Conservation (phyloP, 2,113 vertebrate genomes). For the Heteronetta atricapilla region DNA sequence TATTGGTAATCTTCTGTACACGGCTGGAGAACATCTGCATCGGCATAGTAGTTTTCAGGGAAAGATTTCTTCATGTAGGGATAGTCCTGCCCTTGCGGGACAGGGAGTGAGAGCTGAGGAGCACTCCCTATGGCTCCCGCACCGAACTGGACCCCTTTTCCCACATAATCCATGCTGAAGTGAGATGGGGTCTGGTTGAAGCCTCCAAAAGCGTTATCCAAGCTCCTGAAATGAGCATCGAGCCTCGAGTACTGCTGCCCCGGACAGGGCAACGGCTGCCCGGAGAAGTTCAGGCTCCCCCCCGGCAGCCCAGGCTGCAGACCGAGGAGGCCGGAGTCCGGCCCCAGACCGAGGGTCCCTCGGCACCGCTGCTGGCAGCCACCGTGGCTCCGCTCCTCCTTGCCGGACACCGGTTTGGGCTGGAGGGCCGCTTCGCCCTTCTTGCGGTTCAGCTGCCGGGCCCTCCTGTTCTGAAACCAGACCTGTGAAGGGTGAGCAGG, state of each 20-base stretch:
- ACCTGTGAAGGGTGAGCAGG: slow-evolving; percentile 26
- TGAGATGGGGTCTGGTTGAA: background rate
- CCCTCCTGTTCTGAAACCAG: slow-evolving; percentile 72
- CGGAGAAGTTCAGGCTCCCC: background rate
- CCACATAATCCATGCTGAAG: background rate
- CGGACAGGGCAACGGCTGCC: background rate
- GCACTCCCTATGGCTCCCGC: background rate
- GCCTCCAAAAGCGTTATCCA: background rate
- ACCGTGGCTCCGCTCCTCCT: background rate
- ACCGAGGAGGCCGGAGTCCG: background rate
- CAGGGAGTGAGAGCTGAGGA: background rate
- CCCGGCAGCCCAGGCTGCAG: background rate
- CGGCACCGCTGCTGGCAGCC: background rate
- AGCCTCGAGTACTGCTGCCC: background rate
- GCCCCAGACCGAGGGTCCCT: background rate
- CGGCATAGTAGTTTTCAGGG: slow-evolving; percentile 1
- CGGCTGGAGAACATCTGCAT: background rate
- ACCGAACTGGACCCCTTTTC: background rate
- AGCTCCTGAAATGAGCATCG: background rate
- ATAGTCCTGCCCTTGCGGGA: background rate
- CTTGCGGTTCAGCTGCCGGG: slow-evolving; percentile 56
- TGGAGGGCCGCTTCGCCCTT: background rate
- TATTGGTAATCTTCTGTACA: background rate
- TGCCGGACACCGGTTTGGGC: background rate
- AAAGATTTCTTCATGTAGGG: background rate